A percentile compares a stretch with the other conserved stretches of the same genome.
These are phyloP conservation scores for Melanotaenia parkinsoni DNA, from an alignment of 2,797 vertebrate species.

Conservation along the genomic window DNA sequence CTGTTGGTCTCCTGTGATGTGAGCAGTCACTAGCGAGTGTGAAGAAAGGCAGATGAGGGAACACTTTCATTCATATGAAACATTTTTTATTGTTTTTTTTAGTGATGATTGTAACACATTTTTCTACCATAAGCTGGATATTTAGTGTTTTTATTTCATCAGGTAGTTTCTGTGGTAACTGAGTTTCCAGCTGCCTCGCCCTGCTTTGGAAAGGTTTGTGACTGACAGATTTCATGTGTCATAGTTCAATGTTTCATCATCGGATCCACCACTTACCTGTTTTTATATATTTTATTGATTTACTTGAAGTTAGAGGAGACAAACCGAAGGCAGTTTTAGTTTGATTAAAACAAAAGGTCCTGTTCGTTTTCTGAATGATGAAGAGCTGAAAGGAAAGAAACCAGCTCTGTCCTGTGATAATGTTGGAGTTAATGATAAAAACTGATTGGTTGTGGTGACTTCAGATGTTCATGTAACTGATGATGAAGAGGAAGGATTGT, in stretches of 20 bases:
- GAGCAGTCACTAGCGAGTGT: neutral
- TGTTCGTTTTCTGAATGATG: neutral
- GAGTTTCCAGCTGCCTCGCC: conserved; percentile 31
- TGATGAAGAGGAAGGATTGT: neutral
- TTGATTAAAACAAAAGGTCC: neutral
- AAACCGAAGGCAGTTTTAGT: neutral
- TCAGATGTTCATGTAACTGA: neutral
- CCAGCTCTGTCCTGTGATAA: neutral
- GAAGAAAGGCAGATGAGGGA: conserved; percentile 51
- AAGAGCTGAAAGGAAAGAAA: neutral
- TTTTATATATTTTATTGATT: neutral
- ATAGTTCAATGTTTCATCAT: conserved; percentile 28
- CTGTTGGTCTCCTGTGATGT: neutral
- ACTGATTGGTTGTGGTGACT: neutral
- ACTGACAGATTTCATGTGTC: conserved; percentile 20
- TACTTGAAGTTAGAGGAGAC: neutral
- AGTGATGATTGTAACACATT: neutral
- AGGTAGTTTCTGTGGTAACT: conserved; percentile 3
- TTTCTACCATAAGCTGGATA: neutral
- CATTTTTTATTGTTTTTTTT: conserved; percentile 1
- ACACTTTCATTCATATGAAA: conserved; percentile 19
- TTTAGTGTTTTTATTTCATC: neutral
- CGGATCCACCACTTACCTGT: neutral
- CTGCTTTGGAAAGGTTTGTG: conserved; percentile 17
- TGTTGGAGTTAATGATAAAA: neutral